phyloP scores from a whole-genome alignment of 2,888 invertebrate species.

The Caenorhabditis parvicauda region DNA sequence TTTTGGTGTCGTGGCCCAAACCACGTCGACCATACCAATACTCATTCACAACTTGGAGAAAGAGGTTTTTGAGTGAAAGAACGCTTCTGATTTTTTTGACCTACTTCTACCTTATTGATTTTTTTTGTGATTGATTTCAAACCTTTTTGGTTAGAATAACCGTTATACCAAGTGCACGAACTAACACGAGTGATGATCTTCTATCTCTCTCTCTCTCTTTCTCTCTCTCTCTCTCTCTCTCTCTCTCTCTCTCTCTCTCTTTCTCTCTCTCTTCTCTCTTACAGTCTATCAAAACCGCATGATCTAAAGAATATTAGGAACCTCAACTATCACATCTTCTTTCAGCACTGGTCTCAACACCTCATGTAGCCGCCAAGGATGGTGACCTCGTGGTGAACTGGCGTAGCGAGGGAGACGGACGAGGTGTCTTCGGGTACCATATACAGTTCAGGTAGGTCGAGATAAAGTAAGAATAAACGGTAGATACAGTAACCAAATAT shows the following conservation, averaged over 20 bases:
- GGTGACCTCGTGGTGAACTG: conserved; percentile 55
- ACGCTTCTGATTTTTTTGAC: conserved; percentile 7
- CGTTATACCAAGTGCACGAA: neutral
- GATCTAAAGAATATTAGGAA: no score
- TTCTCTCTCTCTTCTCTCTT: no score
- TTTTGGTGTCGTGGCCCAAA: conserved; percentile 60
- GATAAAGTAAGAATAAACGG: no score
- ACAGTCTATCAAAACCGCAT: no score
- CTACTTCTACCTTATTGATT: no score
- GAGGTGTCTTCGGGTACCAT: conserved; percentile 60
- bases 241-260: neutral
- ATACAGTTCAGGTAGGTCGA: conserved; percentile 59
- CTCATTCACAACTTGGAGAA: conserved; percentile 20
- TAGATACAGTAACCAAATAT: no score
- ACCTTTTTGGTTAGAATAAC: no score
- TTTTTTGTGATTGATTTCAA: no score
- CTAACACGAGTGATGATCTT: neutral
- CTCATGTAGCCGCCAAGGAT: conserved; percentile 47
- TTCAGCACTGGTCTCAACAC: conserved; percentile 59
- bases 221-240: conserved; percentile 4
- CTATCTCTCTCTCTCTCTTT: conserved; percentile 6
- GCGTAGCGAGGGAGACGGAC: conserved; percentile 57
- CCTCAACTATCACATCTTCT: neutral
- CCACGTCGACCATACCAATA: no score
- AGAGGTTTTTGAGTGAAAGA: conserved; percentile 18